Percentiles rank a stretch among this genome's conserved stretches.
Conservation (phyloP, 1,140 invertebrate species). For the Micrasema minimum region DNA sequence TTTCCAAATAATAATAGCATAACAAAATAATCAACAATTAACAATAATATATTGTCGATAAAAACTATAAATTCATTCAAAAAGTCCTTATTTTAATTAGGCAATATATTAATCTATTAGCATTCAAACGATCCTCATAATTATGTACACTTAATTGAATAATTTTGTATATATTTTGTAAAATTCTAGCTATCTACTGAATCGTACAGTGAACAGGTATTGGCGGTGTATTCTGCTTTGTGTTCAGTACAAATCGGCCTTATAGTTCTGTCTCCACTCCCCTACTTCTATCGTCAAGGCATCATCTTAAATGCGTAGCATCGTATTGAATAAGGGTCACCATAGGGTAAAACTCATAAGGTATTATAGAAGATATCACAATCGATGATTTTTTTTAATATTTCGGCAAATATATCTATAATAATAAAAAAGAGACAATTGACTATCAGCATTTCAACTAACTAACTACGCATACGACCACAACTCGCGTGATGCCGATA, state of each 20-base stretch:
- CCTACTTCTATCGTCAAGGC: not conserved
- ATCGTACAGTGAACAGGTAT: slow-evolving; percentile 46
- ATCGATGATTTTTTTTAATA: slow-evolving; percentile 36
- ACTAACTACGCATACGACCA: slow-evolving; percentile 47
- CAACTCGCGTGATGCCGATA: not conserved
- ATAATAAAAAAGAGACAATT: slow-evolving; percentile 51
- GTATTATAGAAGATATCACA: slow-evolving; percentile 39
- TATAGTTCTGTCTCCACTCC: not conserved
- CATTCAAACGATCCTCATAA: slow-evolving; percentile 30
- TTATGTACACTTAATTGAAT: slow-evolving; percentile 29
- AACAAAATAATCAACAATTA: slow-evolving; percentile 54
- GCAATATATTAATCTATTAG: slow-evolving; percentile 48
- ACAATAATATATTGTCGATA: slow-evolving; percentile 52
- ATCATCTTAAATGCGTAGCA: slow-evolving; percentile 34
- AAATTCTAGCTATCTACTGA: slow-evolving; percentile 50
- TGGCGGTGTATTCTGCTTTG: slow-evolving; percentile 16
- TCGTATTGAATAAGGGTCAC: slow-evolving; percentile 8
- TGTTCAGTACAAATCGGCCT: slow-evolving; percentile 17
- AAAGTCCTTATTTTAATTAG: slow-evolving; percentile 45
- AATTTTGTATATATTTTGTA: slow-evolving; percentile 41
- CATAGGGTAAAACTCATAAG: slow-evolving; percentile 21
- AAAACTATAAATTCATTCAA: slow-evolving; percentile 48
- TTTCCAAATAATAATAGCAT: slow-evolving; percentile 34
- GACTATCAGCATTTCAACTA: slow-evolving; percentile 53
- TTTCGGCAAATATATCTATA: slow-evolving; percentile 50